Conservation (phyloP, 2,113 vertebrate genomes). For the Colossoma macropomum region DNA sequence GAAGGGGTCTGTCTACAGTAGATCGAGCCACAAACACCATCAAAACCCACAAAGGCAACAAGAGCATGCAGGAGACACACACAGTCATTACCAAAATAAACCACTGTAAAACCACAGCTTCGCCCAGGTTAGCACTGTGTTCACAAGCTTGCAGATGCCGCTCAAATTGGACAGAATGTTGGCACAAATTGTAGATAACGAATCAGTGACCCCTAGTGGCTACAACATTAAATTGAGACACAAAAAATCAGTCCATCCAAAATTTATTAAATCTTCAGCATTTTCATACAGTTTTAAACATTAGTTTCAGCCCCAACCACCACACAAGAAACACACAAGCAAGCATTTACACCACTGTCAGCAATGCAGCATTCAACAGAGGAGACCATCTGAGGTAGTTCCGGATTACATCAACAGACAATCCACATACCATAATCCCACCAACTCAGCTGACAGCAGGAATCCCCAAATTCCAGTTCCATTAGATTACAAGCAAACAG, state of each 20-base stretch:
- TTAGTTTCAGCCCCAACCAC: not conserved
- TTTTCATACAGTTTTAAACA: not conserved
- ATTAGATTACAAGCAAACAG: conserved; percentile 4
- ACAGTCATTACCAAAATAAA: not conserved
- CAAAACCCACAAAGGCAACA: not conserved
- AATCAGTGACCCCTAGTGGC: conserved; percentile 30
- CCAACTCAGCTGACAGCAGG: not conserved
- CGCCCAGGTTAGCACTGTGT: not conserved
- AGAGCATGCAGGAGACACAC: not conserved
- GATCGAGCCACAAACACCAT: not conserved
- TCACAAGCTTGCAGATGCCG: not conserved
- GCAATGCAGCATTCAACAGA: not conserved
- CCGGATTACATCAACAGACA: conserved; percentile 16
- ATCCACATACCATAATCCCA: conserved; percentile 25
- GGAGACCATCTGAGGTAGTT: conserved; percentile 15
- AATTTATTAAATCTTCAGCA: not conserved
- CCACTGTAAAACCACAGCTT: not conserved
- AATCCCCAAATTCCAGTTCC: conserved; percentile 14
- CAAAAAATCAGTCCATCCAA: not conserved
- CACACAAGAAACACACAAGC: not conserved
- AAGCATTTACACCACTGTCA: not conserved
- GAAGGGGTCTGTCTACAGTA: not conserved
- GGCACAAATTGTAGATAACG: not conserved
- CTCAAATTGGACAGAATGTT: not conserved
- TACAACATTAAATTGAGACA: not conserved